Conservation (phyloP, 2,797 vertebrate genomes). For the Coilia nasus region DNA sequence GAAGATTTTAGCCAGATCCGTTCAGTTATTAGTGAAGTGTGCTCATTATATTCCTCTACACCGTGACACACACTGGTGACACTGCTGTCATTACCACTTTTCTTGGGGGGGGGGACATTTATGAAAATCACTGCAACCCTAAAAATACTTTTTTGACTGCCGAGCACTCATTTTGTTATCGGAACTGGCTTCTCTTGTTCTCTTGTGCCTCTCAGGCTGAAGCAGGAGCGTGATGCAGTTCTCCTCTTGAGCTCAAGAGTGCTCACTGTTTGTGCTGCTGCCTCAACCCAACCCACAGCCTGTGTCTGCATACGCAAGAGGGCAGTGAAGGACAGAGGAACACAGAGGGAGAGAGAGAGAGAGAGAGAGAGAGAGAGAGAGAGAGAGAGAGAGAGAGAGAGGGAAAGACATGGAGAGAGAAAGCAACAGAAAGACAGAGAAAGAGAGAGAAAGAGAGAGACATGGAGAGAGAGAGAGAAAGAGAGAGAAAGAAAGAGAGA, state of each 20-base stretch:
- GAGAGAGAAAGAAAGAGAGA: background rate
- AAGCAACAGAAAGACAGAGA: background rate
- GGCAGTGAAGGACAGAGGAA: conserved; percentile 21
- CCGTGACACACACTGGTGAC: background rate
- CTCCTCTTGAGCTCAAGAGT: background rate
- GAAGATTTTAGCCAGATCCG: too few species aligned
- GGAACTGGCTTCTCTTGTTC: background rate
- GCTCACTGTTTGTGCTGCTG: background rate
- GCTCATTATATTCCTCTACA: too few species aligned
- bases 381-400: background rate
- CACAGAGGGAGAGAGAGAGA: background rate
- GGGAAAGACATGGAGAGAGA: background rate
- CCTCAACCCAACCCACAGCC: background rate
- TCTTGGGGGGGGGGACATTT: background rate
- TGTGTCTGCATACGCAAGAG: background rate
- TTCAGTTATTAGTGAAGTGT: too few species aligned
- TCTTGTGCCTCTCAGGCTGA: background rate
- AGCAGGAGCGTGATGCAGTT: background rate
- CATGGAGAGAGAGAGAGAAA: background rate
- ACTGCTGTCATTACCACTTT: background rate
- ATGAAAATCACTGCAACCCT: background rate
- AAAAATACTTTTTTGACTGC: background rate
- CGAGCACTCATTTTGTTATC: background rate
- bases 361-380: background rate
- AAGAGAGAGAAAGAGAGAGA: background rate